Conservation (phyloP, 2,888 invertebrate species). For the Pilophorus perplexus region DNA sequence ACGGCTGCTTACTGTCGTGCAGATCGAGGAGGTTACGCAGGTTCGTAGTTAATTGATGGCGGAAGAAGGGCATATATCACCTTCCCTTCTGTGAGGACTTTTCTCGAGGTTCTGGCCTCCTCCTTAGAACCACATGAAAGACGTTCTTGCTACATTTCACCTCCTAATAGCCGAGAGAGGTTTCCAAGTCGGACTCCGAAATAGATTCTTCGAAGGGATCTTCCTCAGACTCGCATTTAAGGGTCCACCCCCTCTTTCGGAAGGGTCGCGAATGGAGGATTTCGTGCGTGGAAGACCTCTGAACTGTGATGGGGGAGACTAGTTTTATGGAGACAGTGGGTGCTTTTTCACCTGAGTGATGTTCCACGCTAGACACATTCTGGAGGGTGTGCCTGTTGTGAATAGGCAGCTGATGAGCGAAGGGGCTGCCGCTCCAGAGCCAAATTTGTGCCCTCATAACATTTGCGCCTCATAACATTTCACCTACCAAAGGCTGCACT, state of each 20-base stretch:
- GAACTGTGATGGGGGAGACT: no score
- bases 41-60: conserved; percentile 41
- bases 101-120: neutral
- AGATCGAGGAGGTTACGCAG: neutral
- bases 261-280: neutral
- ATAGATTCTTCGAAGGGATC: conserved; percentile 25
- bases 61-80: conserved; percentile 40
- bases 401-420: no score
- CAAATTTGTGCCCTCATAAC: no score
- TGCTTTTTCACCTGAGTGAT: no score
- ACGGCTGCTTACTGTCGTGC: no score
- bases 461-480: no score
- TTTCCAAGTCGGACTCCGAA: conserved; percentile 20
- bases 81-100: neutral
- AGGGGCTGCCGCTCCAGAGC: no score
- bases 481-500: no score
- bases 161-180: conserved; percentile 29
- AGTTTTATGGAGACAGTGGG: no score
- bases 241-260: neutral
- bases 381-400: no score
- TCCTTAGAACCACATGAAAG: conserved; percentile 32
- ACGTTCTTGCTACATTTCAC: conserved; percentile 42
- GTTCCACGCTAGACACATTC: no score
- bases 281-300: neutral
- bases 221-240: neutral